Base-by-base conservation (phyloP, 2,888 invertebrate genomes). In the Mylabris sibirica region DNA sequence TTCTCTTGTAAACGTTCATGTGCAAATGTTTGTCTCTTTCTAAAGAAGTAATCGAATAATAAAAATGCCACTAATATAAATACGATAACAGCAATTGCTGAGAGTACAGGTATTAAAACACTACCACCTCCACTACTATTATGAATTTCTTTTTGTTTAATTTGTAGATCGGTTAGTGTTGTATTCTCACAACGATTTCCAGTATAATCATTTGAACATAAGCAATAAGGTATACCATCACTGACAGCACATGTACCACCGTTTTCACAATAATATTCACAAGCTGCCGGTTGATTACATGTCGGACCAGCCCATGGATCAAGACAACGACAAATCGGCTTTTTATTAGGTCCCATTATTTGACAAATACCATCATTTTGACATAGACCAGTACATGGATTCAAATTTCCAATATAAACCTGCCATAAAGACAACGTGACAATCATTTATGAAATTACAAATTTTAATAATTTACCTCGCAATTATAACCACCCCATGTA, bases 1-100 rank as follows among this genome's bases (percentile, higher is more conserved):
- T 93, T 94, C 85, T 95, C 94, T 68, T 93, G 89, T 79, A 95
- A 90, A 12, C 94, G 88, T 70, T 92, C 91, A 86, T 95, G 95
- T 76, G 90, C 90, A 83, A 94, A 94, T 63, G 91, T 89, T 60
- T 78, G 75, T 66, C 83, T 73, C 59, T 78, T 80, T 64, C 74
- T 79, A 35, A 81, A 70, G 41, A 80, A 76, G 66, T 81, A 79
- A 67, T 82, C 81, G 61, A 81, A 81, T 9, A 72, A 76, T 12
- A 80, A 76, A 63, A 80, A 75, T 1, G 79, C 81, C 1, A 81
- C 69, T 64, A 81, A 68, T 14, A 81, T 75, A 1, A 76, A 76
- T 65, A 81, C 64, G 60, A 81, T 77, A 8, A 82, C 78, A 0
- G 76, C 75, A 5, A 80, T 59, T 1, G 79, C 78, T 30, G 76